phyloP scores from a whole-genome alignment of 1,140 invertebrate genomes.

The Habropoda laboriosa region DNA sequence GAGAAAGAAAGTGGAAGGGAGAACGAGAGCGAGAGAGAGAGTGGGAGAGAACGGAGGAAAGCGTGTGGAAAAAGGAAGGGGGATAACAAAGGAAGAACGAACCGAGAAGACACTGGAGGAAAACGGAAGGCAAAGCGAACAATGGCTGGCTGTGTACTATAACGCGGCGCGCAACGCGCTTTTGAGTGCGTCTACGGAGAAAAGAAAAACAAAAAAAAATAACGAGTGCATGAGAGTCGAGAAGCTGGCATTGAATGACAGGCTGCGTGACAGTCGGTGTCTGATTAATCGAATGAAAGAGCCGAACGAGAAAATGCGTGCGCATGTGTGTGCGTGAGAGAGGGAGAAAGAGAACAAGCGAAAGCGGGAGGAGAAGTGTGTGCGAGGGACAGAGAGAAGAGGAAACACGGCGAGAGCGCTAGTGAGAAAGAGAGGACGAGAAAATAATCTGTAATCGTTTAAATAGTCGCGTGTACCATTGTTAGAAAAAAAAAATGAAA shows the following conservation, averaged over 20 bases:
- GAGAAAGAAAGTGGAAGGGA: background rate
- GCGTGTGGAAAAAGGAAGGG: conserved; percentile 15
- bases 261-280: background rate
- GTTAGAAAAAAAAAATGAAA: conserved; percentile 39
- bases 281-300: background rate
- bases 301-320: background rate
- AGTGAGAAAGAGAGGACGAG: background rate
- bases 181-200: background rate
- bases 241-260: background rate
- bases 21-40: background rate
- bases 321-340: background rate
- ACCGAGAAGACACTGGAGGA: conserved; percentile 27
- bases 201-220: background rate
- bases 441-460: conserved; percentile 15
- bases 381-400: background rate
- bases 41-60: no score
- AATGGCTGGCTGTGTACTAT: conserved; percentile 21
- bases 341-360: no score
- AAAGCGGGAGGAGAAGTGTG: background rate
- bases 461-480: conserved; percentile 37
- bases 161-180: background rate
- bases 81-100: background rate
- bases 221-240: background rate
- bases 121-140: conserved; percentile 22
- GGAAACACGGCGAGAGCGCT: background rate